Evolutionary conservation across 2,113 vertebrate species (phyloP), one percentile per base, ranked within the genome.

Genomic region (Prionailurus bengalensis): DNA sequence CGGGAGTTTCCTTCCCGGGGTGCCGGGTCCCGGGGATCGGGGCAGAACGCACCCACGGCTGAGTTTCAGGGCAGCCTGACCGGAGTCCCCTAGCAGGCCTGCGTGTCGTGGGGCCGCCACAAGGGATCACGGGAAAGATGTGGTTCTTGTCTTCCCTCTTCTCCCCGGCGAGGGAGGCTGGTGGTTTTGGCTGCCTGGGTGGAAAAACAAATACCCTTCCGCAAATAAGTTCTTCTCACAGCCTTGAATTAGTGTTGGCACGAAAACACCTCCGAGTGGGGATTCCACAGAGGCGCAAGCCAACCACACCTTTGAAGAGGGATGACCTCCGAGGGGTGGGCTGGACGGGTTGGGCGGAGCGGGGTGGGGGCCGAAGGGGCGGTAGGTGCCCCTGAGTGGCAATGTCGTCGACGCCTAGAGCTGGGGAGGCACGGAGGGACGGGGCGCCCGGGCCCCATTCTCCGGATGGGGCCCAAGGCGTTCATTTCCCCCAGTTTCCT

Each of bases 171-270:
- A 98, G 71, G 94, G 97, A 97, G 97, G 93, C 76, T 58, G 95
- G 98, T 91, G 97, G 98, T 96, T 98, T 98, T 98, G 98, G 98
- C 98, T 96, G 97, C 97, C 90, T 97, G 12, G 5, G 97, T 98
- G 98, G 98, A 98, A 98, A 98, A 98, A 98, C 94, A 98, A 98
- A 98, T 96, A 90, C 91, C 92, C 97, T 98, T 98, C 98, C 97
- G 97, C 95, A 98, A 97, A 97, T 65, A 95, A 98, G 93, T 89
- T 95, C 51, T 97, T 98, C 98, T 98, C 97, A 97, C 97, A 98
- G 98, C 98, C 98, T 95, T 95, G 97, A 96, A 97, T 96, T 91
- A 96, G 97, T 5, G 76, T 96, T 98, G 98, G 98, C 97, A 97
- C 7, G 9, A 91, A 97, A 97, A 85, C 93, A 97, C 92, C 89